Evolutionary conservation across 2,797 vertebrate species (phyloP).

Genomic region (Chanos chanos): DNA sequence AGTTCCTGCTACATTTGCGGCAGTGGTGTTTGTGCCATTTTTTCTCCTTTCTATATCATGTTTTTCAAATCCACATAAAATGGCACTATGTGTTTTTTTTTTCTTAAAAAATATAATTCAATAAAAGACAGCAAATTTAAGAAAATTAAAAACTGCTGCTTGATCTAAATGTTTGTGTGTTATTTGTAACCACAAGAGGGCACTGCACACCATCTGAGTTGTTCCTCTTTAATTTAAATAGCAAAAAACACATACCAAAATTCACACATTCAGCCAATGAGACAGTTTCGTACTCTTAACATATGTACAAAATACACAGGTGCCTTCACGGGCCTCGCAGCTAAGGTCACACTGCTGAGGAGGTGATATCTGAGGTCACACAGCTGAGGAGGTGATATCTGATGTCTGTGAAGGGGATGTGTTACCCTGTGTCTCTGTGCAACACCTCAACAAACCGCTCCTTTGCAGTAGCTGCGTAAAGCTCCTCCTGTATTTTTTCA

Average conservation of each 20-base stretch:
- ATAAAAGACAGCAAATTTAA: background rate
- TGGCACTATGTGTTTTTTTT: too few relatives aligned
- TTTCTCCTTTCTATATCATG: too few relatives aligned
- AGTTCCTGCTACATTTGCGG: too few relatives aligned
- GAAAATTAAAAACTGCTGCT: background rate
- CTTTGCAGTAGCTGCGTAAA: slow-evolving; percentile 48
- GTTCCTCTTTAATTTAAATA: background rate
- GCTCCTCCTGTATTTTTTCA: slow-evolving; percentile 69
- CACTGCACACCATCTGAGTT: background rate
- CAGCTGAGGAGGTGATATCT: slow-evolving; percentile 51
- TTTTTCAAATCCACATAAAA: too few relatives aligned
- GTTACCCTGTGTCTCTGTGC: slow-evolving; percentile 53
- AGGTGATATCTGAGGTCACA: slow-evolving; percentile 62
- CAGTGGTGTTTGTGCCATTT: too few relatives aligned
- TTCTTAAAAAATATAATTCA: background rate
- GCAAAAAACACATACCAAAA: background rate
- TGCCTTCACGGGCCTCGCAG: background rate
- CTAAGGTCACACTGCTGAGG: slow-evolving; percentile 54
- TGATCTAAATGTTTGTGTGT: background rate
- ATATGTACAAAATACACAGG: background rate
- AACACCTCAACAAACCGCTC: slow-evolving; percentile 43
- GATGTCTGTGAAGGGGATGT: slow-evolving; percentile 70
- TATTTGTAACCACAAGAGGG: slow-evolving; percentile 1
- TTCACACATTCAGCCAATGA: too few relatives aligned
- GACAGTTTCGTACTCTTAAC: background rate